Evolutionary conservation across 1,140 invertebrate genomes (phyloP).

Genomic region (Leptopilina clavipes): DNA sequence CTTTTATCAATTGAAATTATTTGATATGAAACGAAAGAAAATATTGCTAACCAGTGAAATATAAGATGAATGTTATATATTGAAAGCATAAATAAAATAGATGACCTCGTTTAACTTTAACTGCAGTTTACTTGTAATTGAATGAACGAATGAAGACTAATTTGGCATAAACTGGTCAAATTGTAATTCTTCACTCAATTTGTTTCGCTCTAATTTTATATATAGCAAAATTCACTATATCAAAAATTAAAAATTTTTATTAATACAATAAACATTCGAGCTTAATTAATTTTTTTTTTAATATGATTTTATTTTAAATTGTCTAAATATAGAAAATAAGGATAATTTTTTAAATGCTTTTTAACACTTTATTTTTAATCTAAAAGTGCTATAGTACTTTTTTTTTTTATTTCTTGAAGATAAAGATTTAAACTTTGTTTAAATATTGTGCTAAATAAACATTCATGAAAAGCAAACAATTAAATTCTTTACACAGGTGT

Average conservation of each 20-base stretch:
- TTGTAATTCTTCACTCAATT: slow-evolving; percentile 32
- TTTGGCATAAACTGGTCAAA: slow-evolving; percentile 10
- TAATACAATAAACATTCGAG: too few species aligned
- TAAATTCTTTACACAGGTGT: too few species aligned
- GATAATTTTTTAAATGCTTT: too few species aligned
- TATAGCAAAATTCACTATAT: background rate
- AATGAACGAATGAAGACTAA: slow-evolving; percentile 36
- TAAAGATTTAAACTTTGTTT: too few species aligned
- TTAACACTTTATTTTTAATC: background rate
- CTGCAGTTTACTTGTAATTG: slow-evolving; percentile 46
- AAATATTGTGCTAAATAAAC: too few species aligned
- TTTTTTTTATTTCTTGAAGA: background rate
- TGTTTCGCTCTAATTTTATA: background rate
- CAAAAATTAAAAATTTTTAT: background rate
- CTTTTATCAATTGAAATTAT: background rate
- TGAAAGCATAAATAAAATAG: slow-evolving; percentile 1
- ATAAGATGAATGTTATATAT: slow-evolving; percentile 16
- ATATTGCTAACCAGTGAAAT: slow-evolving; percentile 11
- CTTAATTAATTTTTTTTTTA: too few species aligned
- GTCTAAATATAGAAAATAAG: too few species aligned
- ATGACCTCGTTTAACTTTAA: slow-evolving; percentile 36
- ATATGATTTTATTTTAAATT: too few species aligned
- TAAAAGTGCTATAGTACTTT: too few species aligned
- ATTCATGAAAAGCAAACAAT: too few species aligned
- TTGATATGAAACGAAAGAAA: background rate